Evolutionary conservation across 2,797 vertebrate genomes (phyloP), one percentile per base, ranked within the genome.

Genomic region (Scleropages formosus): DNA sequence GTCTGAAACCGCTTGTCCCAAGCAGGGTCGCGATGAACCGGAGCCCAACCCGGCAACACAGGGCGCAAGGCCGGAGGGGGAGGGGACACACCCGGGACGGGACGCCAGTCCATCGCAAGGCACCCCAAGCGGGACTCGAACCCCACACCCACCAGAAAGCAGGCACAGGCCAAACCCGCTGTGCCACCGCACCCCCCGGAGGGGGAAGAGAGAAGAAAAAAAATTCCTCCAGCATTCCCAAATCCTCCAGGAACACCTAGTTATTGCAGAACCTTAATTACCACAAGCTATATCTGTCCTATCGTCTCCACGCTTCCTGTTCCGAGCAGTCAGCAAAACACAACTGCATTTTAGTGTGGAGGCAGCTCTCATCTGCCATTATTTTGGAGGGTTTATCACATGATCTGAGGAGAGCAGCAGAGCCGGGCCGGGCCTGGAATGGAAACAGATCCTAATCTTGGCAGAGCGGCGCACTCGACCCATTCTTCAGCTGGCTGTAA

Each of bases 131-230:
- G n/a, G n/a, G n/a, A n/a, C n/a, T n/a, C n/a, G n/a, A n/a, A n/a
- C n/a, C n/a, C n/a, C n/a, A n/a, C n/a, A n/a, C n/a, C n/a, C n/a
- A n/a, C n/a, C n/a, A n/a, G n/a, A n/a, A n/a, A n/a, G n/a, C n/a
- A n/a, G n/a, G n/a, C n/a, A n/a, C n/a, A n/a, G n/a, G n/a, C n/a
- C n/a, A n/a, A n/a, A n/a, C n/a, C n/a, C n/a, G n/a, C n/a, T n/a
- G n/a, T n/a, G n/a, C n/a, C n/a, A n/a, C n/a, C n/a, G n/a, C n/a
- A n/a, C n/a, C n/a, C n/a, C n/a, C n/a, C n/a, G n/a, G 85, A 73
- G 81, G 82, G 87, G 82, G 84, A 84, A 74, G 79, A 85, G 84
- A 87, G 86, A 84, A 85, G 84, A 83, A 81, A 85, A 85, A 88
- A n/a, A 8, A 12, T 12, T n/a, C n/a, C n/a, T 74, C 79, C 82